Evolutionary conservation across 2,888 invertebrate genomes (phyloP).

Genomic region (Athalia circularis): DNA sequence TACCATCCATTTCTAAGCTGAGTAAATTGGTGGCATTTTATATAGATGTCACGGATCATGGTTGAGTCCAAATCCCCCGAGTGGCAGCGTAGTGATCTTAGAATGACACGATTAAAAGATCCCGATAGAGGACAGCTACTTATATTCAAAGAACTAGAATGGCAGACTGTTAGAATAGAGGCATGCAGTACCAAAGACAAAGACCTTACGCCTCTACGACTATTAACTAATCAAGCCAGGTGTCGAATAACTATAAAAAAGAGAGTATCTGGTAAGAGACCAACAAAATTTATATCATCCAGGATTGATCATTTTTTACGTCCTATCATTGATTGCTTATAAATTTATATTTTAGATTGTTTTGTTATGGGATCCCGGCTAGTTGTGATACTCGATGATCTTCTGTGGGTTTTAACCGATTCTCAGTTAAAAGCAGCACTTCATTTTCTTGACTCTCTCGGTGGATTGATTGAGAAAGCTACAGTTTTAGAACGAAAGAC

Average conservation of each 20-base stretch:
- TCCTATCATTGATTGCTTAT: background rate
- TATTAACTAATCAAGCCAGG: constrained; percentile 95
- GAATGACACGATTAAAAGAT: constrained; percentile 94
- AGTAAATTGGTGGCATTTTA: constrained; percentile 18
- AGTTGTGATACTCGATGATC: constrained; percentile 94
- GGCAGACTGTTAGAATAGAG: constrained; percentile 98
- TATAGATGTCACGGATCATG: constrained; percentile 91
- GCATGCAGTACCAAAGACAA: constrained; percentile 89
- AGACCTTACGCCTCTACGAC: constrained; percentile 89
- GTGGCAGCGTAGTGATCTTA: constrained; percentile 91
- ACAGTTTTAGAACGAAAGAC: constrained; percentile 86
- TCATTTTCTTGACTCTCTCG: constrained; percentile 90
- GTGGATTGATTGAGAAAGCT: constrained; percentile 87
- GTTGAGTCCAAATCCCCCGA: constrained; percentile 96
- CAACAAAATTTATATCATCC: background rate
- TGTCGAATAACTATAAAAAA: constrained; percentile 98
- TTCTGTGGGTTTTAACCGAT: constrained; percentile 98
- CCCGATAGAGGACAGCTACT: constrained; percentile 91
- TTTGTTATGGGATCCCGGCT: constrained; percentile 93
- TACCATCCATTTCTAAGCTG: constrained; percentile 5
- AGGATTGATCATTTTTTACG: background rate
- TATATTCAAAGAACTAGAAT: constrained; percentile 97
- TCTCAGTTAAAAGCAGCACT: constrained; percentile 96
- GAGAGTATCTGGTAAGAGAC: constrained; percentile 84
- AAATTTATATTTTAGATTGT: constrained; percentile 82